Evolutionary conservation across 1,140 invertebrate genomes (phyloP).

Genomic region (Thaumatotibia leucotreta): DNA sequence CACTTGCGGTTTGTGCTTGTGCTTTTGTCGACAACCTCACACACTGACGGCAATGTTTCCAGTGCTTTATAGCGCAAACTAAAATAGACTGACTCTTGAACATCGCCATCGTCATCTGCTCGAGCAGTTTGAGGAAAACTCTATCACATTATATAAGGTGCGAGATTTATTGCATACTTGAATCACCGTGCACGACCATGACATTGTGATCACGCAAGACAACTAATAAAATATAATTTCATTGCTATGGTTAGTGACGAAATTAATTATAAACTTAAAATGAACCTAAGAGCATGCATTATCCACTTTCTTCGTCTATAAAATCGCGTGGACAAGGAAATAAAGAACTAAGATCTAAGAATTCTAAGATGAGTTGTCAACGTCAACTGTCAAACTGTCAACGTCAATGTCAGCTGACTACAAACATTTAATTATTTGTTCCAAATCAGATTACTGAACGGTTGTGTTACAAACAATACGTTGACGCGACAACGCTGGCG

Average conservation of each 20-base stretch:
- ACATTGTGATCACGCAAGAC: neutral
- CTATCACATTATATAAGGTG: constrained; percentile 36
- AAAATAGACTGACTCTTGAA: constrained; percentile 36
- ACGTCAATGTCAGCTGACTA: constrained; percentile 1
- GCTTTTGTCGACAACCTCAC: constrained; percentile 45
- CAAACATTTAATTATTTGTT: neutral
- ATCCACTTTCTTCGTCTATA: neutral
- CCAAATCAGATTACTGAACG: neutral
- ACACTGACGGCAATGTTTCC: constrained; percentile 43
- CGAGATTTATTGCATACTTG: constrained; percentile 8
- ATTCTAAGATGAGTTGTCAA: neutral
- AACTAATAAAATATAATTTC: neutral
- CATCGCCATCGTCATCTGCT: constrained; percentile 41
- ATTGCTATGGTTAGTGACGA: neutral
- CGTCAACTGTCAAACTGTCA: too few relatives aligned
- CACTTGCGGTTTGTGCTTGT: constrained; percentile 26
- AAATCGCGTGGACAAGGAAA: neutral
- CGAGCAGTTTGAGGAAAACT: constrained; percentile 20
- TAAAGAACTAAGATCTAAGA: neutral
- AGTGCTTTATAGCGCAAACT: constrained; percentile 39
- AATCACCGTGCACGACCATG: neutral
- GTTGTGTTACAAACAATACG: too few relatives aligned
- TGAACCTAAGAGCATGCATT: neutral
- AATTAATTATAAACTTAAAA: neutral
- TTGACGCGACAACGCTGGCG: too few relatives aligned